Conservation (phyloP, 2,113 vertebrate species). For the Octodon degus region DNA sequence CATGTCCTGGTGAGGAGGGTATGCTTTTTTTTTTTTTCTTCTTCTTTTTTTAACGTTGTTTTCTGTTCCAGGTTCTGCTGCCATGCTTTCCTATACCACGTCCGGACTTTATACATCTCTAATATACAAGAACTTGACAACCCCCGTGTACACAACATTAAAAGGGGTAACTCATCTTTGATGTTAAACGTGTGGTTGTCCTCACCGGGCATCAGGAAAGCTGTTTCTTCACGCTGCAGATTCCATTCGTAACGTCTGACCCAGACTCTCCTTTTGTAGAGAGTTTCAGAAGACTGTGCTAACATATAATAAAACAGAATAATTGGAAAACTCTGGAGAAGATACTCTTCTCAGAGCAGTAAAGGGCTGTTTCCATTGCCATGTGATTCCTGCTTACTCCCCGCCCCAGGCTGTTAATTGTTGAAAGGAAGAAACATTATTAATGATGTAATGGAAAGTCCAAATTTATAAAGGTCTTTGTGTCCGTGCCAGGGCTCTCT, state of each 20-base stretch:
- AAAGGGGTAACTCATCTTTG: constrained; percentile 92
- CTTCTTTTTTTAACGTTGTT: constrained; percentile 27
- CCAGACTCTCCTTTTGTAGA: constrained; percentile 53
- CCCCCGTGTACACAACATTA: constrained; percentile 94
- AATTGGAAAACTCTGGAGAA: constrained; percentile 69
- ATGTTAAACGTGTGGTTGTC: constrained; percentile 57
- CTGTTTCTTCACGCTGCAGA: constrained; percentile 50
- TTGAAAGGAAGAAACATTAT: constrained; percentile 73
- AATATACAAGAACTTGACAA: constrained; percentile 95
- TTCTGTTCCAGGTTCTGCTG: constrained; percentile 87
- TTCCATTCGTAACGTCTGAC: constrained; percentile 69
- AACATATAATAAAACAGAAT: constrained; percentile 70
- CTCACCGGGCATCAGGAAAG: not conserved
- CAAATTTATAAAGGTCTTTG: constrained; percentile 72
- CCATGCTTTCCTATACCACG: constrained; percentile 89
- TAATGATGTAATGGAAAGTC: constrained; percentile 66
- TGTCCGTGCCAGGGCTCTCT: constrained; percentile 62
- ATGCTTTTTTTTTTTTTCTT: no score
- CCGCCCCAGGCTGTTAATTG: constrained; percentile 66
- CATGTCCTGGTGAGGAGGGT: not conserved
- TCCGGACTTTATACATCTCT: constrained; percentile 95
- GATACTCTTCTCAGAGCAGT: constrained; percentile 53
- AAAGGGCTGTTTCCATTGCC: constrained; percentile 51
- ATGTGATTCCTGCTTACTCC: constrained; percentile 60
- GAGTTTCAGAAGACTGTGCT: constrained; percentile 47